Conservation (phyloP, 2,888 invertebrate genomes). For the Actias luna region DNA sequence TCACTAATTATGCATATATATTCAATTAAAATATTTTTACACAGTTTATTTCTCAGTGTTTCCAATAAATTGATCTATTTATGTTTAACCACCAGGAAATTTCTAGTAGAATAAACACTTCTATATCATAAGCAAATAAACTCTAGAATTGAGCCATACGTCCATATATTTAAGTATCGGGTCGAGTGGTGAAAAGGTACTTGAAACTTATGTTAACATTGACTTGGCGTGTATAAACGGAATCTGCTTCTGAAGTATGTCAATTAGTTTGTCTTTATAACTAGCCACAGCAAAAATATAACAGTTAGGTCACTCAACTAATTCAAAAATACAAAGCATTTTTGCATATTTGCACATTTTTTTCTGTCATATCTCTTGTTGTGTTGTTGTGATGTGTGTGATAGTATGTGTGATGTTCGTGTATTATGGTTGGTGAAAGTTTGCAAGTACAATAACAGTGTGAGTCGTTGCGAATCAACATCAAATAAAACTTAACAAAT, state of each 20-base stretch:
- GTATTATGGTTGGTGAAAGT: too few relatives aligned
- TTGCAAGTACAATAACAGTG: not conserved
- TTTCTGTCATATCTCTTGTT: too few relatives aligned
- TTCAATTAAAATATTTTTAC: not conserved
- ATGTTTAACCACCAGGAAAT: not conserved
- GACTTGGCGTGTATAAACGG: constrained; percentile 7
- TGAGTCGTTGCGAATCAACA: not conserved
- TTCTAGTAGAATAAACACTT: not conserved
- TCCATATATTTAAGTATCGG: not conserved
- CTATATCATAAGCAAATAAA: not conserved
- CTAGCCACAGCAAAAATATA: not conserved
- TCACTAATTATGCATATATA: too few relatives aligned
- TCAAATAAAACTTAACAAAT: not conserved
- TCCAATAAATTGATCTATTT: not conserved
- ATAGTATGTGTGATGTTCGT: too few relatives aligned
- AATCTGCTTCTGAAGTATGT: constrained; percentile 2
- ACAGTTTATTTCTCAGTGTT: not conserved
- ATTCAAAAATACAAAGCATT: not conserved
- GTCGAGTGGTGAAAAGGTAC: constrained; percentile 3
- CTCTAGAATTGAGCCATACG: not conserved
- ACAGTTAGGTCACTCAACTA: not conserved
- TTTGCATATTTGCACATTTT: too few relatives aligned
- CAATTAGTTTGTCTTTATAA: not conserved
- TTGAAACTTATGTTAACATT: constrained; percentile 13
- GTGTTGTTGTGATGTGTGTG: too few relatives aligned